These are phyloP conservation scores for Buphagus erythrorhynchus DNA, from an alignment of 2,797 vertebrate species.

Conservation along the genomic window DNA sequence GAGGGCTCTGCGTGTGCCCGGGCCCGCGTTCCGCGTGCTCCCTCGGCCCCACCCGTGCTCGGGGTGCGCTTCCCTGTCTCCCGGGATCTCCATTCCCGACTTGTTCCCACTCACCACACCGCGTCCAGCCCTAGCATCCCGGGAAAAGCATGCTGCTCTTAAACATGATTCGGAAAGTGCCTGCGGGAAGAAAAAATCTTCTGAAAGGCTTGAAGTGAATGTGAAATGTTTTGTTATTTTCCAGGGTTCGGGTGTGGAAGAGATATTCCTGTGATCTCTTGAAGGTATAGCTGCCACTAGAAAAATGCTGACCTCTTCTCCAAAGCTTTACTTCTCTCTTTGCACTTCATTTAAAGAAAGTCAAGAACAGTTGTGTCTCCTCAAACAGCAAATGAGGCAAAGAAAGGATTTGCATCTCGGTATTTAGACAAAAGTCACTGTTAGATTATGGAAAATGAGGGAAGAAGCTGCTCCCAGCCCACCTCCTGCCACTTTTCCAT, in stretches of 20 bases:
- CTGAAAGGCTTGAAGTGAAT: not conserved
- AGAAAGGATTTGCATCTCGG: accelerated
- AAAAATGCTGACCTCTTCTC: not conserved
- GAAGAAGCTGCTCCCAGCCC: too few species aligned
- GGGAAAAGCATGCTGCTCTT: not conserved
- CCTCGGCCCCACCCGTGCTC: not conserved
- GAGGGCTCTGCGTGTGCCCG: not conserved
- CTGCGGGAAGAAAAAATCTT: not conserved
- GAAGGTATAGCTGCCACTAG: not conserved
- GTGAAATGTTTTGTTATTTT: not conserved
- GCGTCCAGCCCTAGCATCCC: too few species aligned
- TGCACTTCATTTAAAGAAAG: too few species aligned
- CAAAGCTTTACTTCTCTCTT: not conserved
- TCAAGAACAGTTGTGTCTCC: not conserved
- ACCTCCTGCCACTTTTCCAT: accelerated
- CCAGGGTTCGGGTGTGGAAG: not conserved
- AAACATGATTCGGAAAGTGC: accelerated
- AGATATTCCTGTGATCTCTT: not conserved
- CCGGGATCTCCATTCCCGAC: accelerated
- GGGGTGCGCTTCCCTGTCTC: not conserved
- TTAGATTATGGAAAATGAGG: accelerated
- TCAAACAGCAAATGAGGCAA: not conserved
- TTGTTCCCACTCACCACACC: not conserved
- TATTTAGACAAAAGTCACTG: accelerated
- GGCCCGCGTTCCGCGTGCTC: too few species aligned